These are phyloP conservation scores for Acleris laterana DNA, from an alignment of 2,888 invertebrate species.

Conservation along the genomic window DNA sequence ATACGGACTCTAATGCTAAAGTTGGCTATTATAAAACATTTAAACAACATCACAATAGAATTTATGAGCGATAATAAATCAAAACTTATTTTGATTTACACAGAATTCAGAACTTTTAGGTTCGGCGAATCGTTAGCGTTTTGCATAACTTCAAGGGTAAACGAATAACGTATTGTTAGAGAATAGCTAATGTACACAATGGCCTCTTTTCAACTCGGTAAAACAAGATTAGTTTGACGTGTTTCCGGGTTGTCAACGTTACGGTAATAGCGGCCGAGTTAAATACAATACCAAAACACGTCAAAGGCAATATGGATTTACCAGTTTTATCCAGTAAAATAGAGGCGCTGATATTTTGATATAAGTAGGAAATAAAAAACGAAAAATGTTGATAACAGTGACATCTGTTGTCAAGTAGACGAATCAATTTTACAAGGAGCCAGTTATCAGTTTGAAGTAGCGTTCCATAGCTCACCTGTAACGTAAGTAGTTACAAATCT, in stretches of 20 bases:
- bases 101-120: background rate
- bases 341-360: too few species aligned
- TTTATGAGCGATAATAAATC: conserved; percentile 1
- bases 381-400: conserved; percentile 9
- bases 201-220: too few species aligned
- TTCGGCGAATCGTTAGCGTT: background rate
- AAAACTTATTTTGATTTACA: conserved; percentile 1
- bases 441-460: background rate
- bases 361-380: too few species aligned
- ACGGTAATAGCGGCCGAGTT: too few species aligned
- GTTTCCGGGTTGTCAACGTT: too few species aligned
- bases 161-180: background rate
- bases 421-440: background rate
- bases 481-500: background rate
- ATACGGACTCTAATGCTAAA: background rate
- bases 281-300: too few species aligned
- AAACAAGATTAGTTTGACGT: too few species aligned
- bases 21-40: background rate
- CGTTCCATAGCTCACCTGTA: background rate
- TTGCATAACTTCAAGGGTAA: background rate
- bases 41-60: background rate
- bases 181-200: background rate
- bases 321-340: too few species aligned
- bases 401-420: conserved; percentile 21
- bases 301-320: too few species aligned